Conservation (phyloP, 2,888 invertebrate species). For the Ophion ellenae region DNA sequence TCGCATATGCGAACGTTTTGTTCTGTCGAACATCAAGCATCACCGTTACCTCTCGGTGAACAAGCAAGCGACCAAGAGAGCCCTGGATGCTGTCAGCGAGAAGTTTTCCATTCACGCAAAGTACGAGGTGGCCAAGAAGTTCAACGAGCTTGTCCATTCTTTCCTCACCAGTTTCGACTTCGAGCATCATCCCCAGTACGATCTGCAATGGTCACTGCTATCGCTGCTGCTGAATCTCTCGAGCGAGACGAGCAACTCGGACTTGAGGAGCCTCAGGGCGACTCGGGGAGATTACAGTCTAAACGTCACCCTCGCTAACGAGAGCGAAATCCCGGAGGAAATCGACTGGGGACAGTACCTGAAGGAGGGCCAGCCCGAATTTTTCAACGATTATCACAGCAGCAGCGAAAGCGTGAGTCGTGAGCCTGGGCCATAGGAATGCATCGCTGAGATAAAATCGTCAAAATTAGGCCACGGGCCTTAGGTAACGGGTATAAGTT, state of each 20-base stretch:
- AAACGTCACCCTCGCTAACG: conserved; percentile 68
- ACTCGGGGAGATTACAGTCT: conserved; percentile 70
- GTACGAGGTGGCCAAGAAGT: conserved; percentile 82
- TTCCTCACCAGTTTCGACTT: conserved; percentile 80
- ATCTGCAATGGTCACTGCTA: conserved; percentile 85
- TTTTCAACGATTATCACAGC: conserved; percentile 79
- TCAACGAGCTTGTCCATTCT: conserved; percentile 80
- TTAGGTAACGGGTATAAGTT: too few species aligned
- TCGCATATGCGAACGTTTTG: conserved; percentile 82
- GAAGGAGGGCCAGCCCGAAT: conserved; percentile 83
- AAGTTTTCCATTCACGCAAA: conserved; percentile 84
- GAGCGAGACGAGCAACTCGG: conserved; percentile 77
- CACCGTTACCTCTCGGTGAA: conserved; percentile 84
- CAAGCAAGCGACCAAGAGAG: conserved; percentile 83
- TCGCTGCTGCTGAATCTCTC: conserved; percentile 84
- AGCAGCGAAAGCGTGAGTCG: conserved; percentile 78
- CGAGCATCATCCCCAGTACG: conserved; percentile 81
- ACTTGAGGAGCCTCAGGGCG: conserved; percentile 72
- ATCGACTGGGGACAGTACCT: conserved; percentile 85
- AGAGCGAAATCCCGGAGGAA: conserved; percentile 80
- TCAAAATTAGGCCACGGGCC: too few species aligned
- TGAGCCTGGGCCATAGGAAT: too few species aligned
- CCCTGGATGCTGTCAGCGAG: conserved; percentile 83
- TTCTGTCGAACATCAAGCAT: conserved; percentile 83
- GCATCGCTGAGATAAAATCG: too few species aligned